A percentile compares a stretch with the other conserved stretches of the same genome.
Evolutionary conservation across 1,140 invertebrate genomes (phyloP).

Genomic region (Cydia fagiglandana): DNA sequence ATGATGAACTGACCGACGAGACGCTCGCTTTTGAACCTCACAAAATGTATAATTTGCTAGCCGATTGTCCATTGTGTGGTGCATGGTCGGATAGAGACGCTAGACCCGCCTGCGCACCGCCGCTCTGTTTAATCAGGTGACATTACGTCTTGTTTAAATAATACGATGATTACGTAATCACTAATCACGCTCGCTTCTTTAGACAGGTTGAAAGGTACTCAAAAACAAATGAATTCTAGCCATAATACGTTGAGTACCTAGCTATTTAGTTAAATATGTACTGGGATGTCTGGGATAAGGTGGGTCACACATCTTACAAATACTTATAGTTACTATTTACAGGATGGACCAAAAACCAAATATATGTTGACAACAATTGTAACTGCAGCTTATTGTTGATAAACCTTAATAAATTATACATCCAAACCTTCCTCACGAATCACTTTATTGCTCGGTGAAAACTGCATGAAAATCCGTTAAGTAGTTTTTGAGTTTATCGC

Average conservation of each 20-base stretch:
- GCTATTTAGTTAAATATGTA: too few species aligned
- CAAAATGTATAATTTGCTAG: constrained; percentile 51
- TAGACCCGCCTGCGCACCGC: constrained; percentile 19
- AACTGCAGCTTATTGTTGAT: too few species aligned
- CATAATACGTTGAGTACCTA: not conserved
- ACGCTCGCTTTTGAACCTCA: constrained; percentile 53
- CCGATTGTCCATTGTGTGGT: constrained; percentile 53
- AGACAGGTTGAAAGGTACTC: constrained; percentile 33
- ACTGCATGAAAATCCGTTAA: too few species aligned
- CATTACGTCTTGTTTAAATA: constrained; percentile 19
- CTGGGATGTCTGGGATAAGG: too few species aligned
- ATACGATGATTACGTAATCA: constrained; percentile 25
- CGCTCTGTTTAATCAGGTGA: constrained; percentile 21
- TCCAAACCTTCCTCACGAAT: too few species aligned
- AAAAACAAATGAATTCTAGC: not conserved
- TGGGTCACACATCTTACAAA: too few species aligned
- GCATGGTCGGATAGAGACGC: constrained; percentile 26
- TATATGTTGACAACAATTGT: too few species aligned
- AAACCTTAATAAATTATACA: too few species aligned
- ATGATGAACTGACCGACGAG: constrained; percentile 47
- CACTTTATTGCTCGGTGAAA: too few species aligned
- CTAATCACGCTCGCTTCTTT: constrained; percentile 8
- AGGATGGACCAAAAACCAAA: too few species aligned
- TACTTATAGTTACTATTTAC: too few species aligned
- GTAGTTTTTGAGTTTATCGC: too few species aligned